Base-by-base conservation (phyloP, 2,113 vertebrate species). In the Callipepla squamata region DNA sequence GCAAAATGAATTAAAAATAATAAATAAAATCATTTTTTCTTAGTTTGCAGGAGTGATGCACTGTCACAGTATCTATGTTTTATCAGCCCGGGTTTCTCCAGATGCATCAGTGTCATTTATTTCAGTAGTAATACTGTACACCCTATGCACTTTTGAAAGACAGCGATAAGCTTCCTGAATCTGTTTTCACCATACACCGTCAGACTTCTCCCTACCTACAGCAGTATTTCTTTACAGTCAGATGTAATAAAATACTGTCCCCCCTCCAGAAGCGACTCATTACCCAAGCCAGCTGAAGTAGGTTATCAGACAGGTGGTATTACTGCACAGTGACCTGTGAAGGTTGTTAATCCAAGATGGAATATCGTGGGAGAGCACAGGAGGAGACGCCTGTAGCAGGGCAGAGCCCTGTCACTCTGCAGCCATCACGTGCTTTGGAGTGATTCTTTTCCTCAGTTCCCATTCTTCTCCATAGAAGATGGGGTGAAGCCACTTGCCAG, bases 321-420 rank as follows among this genome's bases (percentile, higher is more conserved):
- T 89, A 74, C 53, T 79, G 92, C 81, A 91, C 96, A 86, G 69
- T 93, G 95, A 97, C 73, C 94, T 88, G 86, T 96, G 96, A 97
- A 95, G 95, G 97, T 96, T 84, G 44, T 61, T 70, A 21, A 58
- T 90, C 47, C 58, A n/a, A 70, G 70, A 82, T 2, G 3, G 50
- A 48, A 87, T 61, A 70, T 36, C 66, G 28, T 6, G 72, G 74
- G 53, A 91, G 48, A 75, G 44, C 14, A 79, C 50, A 40, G 0
- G 3, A 88, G 75, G 73, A 69, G 58, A 17, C 45, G 68, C 26
- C 42, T 30, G 48, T 28, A 40, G 48, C 57, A 47, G 61, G 36
- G 72, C 78, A 86, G 51, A 68, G 47, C 21, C 50, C 17, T n/a
- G 25, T 34, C 58, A 21, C 72, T 51, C 7, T 13, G 66, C 61